Conservation (phyloP, 2,113 vertebrate genomes). For the Cottus gobio region DNA sequence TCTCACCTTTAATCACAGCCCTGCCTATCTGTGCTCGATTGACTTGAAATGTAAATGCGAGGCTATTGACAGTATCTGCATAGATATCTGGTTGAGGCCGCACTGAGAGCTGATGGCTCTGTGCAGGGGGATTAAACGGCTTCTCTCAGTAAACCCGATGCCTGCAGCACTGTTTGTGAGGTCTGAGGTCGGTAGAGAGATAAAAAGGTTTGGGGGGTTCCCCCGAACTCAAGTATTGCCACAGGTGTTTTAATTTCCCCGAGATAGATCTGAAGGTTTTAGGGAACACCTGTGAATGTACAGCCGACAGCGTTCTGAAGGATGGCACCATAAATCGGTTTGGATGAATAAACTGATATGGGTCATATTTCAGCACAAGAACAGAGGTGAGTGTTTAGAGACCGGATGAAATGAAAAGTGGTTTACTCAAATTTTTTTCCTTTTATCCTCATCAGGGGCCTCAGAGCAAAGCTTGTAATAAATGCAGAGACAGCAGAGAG, state of each 20-base stretch:
- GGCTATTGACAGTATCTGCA: slow-evolving; percentile 42
- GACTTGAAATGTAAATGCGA: slow-evolving; percentile 34
- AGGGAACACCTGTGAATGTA: slow-evolving; percentile 29
- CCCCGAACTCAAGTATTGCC: slow-evolving; percentile 30
- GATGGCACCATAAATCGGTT: background rate
- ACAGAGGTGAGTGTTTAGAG: background rate
- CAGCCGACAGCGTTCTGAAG: background rate
- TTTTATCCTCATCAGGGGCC: slow-evolving; percentile 24
- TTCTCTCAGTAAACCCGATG: slow-evolving; percentile 63
- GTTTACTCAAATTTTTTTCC: slow-evolving; percentile 14
- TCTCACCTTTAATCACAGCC: background rate
- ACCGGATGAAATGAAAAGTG: background rate
- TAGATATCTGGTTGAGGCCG: slow-evolving; percentile 44
- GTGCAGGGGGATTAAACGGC: slow-evolving; percentile 53
- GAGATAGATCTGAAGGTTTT: slow-evolving; percentile 13
- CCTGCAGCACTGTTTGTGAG: slow-evolving; percentile 58
- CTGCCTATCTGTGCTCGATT: slow-evolving; percentile 10
- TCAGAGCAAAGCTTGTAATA: slow-evolving; percentile 56
- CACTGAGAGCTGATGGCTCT: slow-evolving; percentile 28
- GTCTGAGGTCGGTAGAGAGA: slow-evolving; percentile 52
- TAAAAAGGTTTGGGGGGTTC: slow-evolving; percentile 46
- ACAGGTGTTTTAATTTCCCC: slow-evolving; percentile 19
- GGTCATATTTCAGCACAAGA: slow-evolving; percentile 7
- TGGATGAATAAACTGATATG: slow-evolving; percentile 2
- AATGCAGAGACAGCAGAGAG: slow-evolving; percentile 66